Evolutionary conservation across 2,113 vertebrate genomes (phyloP), one percentile per base, ranked within the genome.

Genomic region (Hyperopisus bebe): DNA sequence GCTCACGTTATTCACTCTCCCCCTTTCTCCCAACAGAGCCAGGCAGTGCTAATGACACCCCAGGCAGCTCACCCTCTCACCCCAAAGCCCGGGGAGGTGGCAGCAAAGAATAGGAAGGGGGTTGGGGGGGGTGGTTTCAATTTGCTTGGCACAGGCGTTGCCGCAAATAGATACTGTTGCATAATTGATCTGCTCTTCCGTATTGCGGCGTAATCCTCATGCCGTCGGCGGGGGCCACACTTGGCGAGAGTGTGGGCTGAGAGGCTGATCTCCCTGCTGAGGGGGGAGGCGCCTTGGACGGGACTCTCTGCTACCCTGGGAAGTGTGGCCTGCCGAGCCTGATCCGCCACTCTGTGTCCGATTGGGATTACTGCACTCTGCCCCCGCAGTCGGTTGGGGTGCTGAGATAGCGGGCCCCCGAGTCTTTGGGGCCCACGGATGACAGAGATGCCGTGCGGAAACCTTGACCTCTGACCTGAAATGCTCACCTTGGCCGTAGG

Each of bases 1-100:
- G 91, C 92, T 93, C 92, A 90, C 87, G 93, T 96, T 95, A 94
- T 93, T 90, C 55, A 91, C 93, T 46, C 92, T 58, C 83, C 53
- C 2, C 89, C 87, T 80, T 89, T 80, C 92, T 91, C 91, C 87
- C 92, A 89, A 89, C 24, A 74, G 90, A 89, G 91, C 91, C 92
- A 91, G 24, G 91, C 24, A 3, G 89, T 89, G 46, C 35, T 89
- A 82, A 88, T 88, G 51, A 88, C 66, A 89, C 47, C 74, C 48
- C 88, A 47, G 62, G 88, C 74, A 39, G 39, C 13, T 89, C 51
- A 83, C 88, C 70, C 88, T 51, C 39, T 89, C 88, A 77, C 88
- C 88, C 87, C 88, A 74, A 44, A 48, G 62, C 31, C 66, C 44
- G 10, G 53, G 35, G 21, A 31, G 87, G 55, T 42, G 51, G 53